Conservation (phyloP, 2,797 vertebrate species). For the Micrastur ruficollis region DNA sequence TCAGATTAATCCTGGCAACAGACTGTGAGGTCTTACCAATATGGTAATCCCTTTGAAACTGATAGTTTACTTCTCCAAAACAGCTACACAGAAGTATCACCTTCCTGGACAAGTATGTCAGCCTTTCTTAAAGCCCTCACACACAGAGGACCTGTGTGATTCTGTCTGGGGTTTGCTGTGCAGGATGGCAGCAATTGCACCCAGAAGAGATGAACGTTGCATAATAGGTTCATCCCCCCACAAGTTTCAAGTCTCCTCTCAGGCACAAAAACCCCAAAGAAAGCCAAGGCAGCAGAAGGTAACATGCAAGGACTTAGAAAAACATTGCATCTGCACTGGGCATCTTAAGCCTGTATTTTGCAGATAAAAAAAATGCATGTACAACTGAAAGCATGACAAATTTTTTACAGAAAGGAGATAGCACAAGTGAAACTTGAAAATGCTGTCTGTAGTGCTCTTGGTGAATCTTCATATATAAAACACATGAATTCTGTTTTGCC, state of each 20-base stretch:
- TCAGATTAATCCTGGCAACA: not conserved
- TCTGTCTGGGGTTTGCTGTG: not conserved
- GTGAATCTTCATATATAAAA: not conserved
- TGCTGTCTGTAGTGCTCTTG: not conserved
- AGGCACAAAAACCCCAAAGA: not conserved
- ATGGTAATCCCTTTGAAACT: not conserved
- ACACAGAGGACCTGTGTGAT: not conserved
- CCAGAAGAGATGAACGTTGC: not conserved
- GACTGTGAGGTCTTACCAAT: not conserved
- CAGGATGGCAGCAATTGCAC: not conserved
- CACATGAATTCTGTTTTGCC: not conserved
- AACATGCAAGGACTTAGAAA: not conserved
- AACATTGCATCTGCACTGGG: not conserved
- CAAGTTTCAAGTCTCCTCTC: not conserved
- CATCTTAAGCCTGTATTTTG: not conserved
- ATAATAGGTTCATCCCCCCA: not conserved
- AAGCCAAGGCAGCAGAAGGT: not conserved
- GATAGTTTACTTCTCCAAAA: not conserved
- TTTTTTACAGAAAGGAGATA: not conserved
- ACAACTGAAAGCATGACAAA: not conserved
- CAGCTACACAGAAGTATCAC: not conserved
- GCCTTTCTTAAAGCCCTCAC: not conserved
- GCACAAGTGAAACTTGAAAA: not conserved
- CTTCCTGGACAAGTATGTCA: not conserved
- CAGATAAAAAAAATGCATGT: not conserved